Base-by-base conservation (phyloP, 2,797 vertebrate genomes). In the Lutjanus argentimaculatus region DNA sequence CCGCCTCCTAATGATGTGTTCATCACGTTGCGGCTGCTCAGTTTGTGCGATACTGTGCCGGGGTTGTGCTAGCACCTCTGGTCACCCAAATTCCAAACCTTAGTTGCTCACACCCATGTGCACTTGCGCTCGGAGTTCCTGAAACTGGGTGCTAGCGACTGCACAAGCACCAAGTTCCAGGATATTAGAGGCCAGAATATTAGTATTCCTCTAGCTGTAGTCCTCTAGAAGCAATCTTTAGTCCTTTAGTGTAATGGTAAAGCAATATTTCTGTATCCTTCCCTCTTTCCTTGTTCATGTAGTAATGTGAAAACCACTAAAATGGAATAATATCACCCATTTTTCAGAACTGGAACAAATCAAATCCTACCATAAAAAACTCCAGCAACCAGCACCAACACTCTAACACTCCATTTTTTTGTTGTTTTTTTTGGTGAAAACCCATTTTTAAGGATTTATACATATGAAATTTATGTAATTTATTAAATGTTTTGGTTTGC, bases 201-300 rank as follows among this genome's bases (percentile, higher is more conserved):
- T 71, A 75, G 42, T 51, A 2, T 62, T 66, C 58, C 42, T 67
- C 36, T 45, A 80, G 4, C 9, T 63, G 15, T 67, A 75, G 43
- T 55, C 21, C 69, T 77, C 0, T 49, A 36, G 5, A 36, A 36
- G 4, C 30, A 36, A 36, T 36, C 30, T 36, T 36, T 64, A 75
- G 43, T 55, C 21, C 69, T 79, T 0, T 49, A 59, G 65, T 57
- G 1, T 55, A 59, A 62, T 40, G 43, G 48, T 69, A 91, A 91
- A 91, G 78, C 74, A 92, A 82, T 71, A 55, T 56, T 46, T 52
- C 57, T 48, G 1, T 75, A 49, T 66, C 56, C 62, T 61, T 58
- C 22, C 74, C 42, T 12, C 13, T 22, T 40, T 17, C n/a, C n/a
- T 70, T 61, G 25, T 57, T 49, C 14, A 59, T 75, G 13, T 46